Base-by-base conservation (phyloP, 2,888 invertebrate species). In the Parapristionchus giblindavisi region DNA sequence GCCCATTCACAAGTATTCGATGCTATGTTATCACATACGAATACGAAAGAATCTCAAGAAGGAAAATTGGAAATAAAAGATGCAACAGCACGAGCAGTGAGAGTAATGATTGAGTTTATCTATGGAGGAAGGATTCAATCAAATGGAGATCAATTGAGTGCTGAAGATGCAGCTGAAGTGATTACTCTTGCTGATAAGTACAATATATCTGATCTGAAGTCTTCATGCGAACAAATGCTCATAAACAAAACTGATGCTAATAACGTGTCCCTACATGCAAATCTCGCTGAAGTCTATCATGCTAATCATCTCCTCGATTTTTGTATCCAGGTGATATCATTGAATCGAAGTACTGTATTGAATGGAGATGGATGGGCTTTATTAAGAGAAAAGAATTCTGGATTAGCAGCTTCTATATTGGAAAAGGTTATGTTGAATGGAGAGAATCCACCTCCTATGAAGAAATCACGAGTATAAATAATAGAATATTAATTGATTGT, bases 371-470 rank as follows among this genome's bases (percentile, higher is more conserved):
- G 81, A 6, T 83, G 95, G 96, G 88, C 96, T 96, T 76, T 96
- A 89, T 89, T 99, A 96, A 89, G 96, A 96, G n/a, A 92, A 91
- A 88, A 92, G 93, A 82, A 96, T 65, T 81, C 85, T 21, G 65
- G 71, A 38, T 75, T 87, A 36, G 82, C 81, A 40, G 86, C 83
- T 74, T 70, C 73, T 14, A 77, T 87, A 8, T 81, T 87, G 36
- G 87, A 87, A 71, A 79, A 79, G 54, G 81, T 86, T 75, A 79
- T 86, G 48, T 76, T 78, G 34, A 40, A 2, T 1, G 63, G 63
- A 32, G 21, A 40, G 63, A 63, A 40, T 2, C n/a, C 36, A n/a
- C 63, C 40, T 60, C 36, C 34, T 21, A 17, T 36, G 0, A 24
- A 32, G 6, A 34, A 58, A 54, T 61, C 61, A 11, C 17, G 75